Conservation (phyloP, 2,797 vertebrate genomes). For the Chiroxiphia lanceolata region DNA sequence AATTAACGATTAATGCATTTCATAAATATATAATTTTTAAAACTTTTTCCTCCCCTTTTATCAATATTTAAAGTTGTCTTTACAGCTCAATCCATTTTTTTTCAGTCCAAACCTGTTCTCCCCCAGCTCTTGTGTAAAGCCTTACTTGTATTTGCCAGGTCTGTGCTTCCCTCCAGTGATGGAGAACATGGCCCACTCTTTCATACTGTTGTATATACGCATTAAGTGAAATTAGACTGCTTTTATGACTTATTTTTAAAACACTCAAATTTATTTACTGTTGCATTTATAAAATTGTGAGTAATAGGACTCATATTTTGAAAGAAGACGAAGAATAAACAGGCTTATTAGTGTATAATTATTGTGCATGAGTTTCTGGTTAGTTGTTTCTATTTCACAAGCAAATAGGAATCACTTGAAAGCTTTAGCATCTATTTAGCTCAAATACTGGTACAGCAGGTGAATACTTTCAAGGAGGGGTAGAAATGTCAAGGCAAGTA, state of each 20-base stretch:
- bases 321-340: slow-evolving; percentile 38
- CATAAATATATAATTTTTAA: background rate
- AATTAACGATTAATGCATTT: background rate
- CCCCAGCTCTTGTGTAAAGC: background rate
- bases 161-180: background rate
- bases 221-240: slow-evolving; percentile 40
- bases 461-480: slow-evolving; percentile 31
- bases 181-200: background rate
- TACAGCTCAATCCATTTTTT: background rate
- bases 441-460: slow-evolving; percentile 24
- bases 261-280: slow-evolving; percentile 24
- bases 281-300: slow-evolving; percentile 21
- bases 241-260: slow-evolving; percentile 50
- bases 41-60: background rate
- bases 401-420: slow-evolving; percentile 28
- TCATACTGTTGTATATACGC: background rate
- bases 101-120: background rate
- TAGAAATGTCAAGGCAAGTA: slow-evolving; percentile 34
- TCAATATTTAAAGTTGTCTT: background rate
- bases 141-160: background rate
- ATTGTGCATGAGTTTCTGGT: slow-evolving; percentile 15
- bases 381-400: slow-evolving; percentile 49
- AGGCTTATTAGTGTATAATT: slow-evolving; percentile 36
- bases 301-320: slow-evolving; percentile 21
- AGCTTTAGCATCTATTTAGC: slow-evolving; percentile 48